A percentile compares a stretch with the other conserved stretches of the same genome.
phyloP scores from a whole-genome alignment of 2,888 invertebrate genomes.

The Myopa testacea region DNA sequence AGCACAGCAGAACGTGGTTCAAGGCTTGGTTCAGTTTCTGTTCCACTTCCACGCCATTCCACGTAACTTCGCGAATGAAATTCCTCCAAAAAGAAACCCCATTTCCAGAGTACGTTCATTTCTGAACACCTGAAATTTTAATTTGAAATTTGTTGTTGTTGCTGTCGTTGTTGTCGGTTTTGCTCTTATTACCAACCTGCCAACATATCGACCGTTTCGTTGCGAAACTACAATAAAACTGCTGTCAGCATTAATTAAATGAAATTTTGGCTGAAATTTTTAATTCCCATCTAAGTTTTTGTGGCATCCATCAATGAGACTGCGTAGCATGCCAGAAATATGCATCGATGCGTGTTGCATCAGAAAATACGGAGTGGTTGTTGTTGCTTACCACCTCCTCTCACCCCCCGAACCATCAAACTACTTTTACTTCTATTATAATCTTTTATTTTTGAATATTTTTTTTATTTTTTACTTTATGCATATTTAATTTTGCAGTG shows the following conservation, averaged over 20 bases:
- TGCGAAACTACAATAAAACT: background rate
- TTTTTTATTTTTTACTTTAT: background rate
- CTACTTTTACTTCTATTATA: background rate
- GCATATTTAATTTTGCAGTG: constrained; percentile 6
- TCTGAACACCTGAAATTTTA: constrained; percentile 16
- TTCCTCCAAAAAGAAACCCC: background rate
- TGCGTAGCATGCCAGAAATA: background rate
- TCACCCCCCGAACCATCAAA: background rate
- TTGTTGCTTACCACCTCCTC: background rate
- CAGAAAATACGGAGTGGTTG: no score
- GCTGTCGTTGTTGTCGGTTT: background rate
- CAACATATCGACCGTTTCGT: background rate
- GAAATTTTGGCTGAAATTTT: constrained; percentile 24
- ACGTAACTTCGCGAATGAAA: background rate
- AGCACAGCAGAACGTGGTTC: background rate
- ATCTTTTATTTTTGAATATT: background rate
- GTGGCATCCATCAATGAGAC: constrained; percentile 19
- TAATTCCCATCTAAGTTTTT: constrained; percentile 32
- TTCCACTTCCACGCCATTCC: background rate
- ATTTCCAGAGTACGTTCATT: background rate
- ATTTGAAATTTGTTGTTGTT: constrained; percentile 15
- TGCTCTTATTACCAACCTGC: background rate
- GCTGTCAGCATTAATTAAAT: constrained; percentile 22
- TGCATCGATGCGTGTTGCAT: background rate
- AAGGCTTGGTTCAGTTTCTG: background rate